A percentile compares a stretch with the other conserved stretches of the same genome.
Conservation (phyloP, 2,113 vertebrate species). For the Xenotilapia leptura region DNA sequence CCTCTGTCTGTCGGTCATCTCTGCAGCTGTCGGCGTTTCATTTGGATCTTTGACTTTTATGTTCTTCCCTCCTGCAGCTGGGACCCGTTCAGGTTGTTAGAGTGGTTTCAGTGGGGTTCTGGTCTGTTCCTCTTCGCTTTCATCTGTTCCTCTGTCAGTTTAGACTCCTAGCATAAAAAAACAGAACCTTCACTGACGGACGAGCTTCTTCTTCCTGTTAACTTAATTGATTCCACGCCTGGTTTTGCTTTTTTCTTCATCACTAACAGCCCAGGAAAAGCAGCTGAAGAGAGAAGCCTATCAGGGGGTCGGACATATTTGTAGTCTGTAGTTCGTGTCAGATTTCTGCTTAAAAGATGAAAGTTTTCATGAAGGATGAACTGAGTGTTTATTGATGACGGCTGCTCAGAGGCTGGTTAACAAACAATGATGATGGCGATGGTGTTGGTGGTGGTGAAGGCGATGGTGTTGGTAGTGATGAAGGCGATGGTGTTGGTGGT, state of each 20-base stretch:
- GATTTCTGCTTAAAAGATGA: neutral
- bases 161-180: neutral
- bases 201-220: neutral
- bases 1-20: neutral
- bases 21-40: neutral
- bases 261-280: neutral
- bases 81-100: neutral
- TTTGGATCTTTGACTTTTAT: neutral
- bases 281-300: neutral
- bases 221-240: neutral
- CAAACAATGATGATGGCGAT: accelerated
- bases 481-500: no score
- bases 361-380: neutral
- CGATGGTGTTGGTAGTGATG: accelerated
- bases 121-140: neutral
- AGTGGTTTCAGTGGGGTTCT: neutral
- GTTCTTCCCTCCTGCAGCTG: neutral
- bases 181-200: neutral
- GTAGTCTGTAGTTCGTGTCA: neutral
- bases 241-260: neutral
- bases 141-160: neutral
- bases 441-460: accelerated
- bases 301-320: neutral
- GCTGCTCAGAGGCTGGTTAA: neutral
- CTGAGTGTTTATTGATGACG: neutral